Percentiles rank a stretch among this genome's conserved stretches.
Evolutionary conservation across 35 echinoderm and acorn worm genomes (phyloP).

Genomic region (Strongylocentrotus purpuratus): DNA sequence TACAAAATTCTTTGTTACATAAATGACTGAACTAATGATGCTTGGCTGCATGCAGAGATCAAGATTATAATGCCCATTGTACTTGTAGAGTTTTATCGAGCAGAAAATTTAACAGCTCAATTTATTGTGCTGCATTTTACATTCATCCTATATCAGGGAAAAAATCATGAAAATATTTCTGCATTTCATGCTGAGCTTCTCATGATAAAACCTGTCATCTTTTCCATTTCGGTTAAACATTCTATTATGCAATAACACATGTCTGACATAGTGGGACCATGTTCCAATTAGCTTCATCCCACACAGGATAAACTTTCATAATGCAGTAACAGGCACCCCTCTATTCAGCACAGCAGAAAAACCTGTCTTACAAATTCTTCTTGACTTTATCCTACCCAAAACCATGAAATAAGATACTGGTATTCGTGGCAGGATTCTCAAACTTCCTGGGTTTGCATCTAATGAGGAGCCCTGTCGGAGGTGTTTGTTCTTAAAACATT

Average conservation of each 20-base stretch:
- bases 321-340: background rate
- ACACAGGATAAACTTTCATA: background rate
- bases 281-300: background rate
- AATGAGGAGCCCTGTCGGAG: background rate
- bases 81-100: too few relatives aligned
- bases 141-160: background rate
- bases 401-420: background rate
- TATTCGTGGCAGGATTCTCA: background rate
- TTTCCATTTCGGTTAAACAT: background rate
- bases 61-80: too few relatives aligned
- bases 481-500: slow-evolving; percentile 33
- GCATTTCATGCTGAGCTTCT: background rate
- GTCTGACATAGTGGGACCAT: background rate
- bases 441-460: background rate
- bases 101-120: too few relatives aligned
- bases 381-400: background rate
- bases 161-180: background rate
- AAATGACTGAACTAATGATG: too few relatives aligned
- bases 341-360: background rate
- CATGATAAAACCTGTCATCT: background rate
- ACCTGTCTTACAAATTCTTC: background rate
- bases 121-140: background rate
- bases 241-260: background rate
- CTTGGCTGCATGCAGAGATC: too few relatives aligned
- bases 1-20: too few relatives aligned